Conservation (phyloP, 1,140 invertebrate genomes). For the Cephus cinctus region DNA sequence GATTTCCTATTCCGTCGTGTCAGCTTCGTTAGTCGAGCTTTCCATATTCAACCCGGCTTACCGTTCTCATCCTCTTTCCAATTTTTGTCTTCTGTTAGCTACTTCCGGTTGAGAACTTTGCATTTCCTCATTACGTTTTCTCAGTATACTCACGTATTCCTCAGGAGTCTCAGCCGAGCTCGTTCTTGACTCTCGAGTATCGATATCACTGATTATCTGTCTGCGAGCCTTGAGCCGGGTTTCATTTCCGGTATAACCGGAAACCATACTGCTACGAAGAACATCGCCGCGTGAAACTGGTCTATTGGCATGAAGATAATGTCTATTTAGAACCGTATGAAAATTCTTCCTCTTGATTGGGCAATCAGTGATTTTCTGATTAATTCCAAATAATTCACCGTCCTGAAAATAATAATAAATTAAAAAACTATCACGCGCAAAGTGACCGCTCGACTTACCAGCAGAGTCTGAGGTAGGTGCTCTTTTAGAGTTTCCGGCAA, state of each 20-base stretch:
- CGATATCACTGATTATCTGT: no score
- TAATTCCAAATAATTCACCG: conserved; percentile 18
- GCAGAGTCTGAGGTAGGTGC: conserved; percentile 73
- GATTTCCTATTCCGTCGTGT: no score
- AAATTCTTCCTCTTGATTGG: not conserved
- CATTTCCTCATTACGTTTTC: conserved; percentile 12
- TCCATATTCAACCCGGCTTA: no score
- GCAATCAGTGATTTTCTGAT: conserved; percentile 20
- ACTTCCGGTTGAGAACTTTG: no score
- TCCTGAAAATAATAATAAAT: conserved; percentile 16
- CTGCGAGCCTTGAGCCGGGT: conserved; percentile 13
- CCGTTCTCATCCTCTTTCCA: no score
- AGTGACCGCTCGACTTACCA: no score
- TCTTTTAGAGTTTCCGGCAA: conserved; percentile 77
- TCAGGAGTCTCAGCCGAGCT: conserved; percentile 9
- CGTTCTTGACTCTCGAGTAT: no score
- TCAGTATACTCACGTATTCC: conserved; percentile 17
- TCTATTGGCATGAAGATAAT: conserved; percentile 18
- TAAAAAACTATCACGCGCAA: no score
- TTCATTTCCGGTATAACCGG: conserved; percentile 18
- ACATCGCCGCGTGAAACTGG: conserved; percentile 12
- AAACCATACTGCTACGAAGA: conserved; percentile 21
- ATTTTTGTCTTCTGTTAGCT: no score
- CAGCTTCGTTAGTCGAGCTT: no score
- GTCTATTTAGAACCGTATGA: not conserved